Base-by-base conservation (phyloP, 2,888 invertebrate genomes). In the Microctonus aethiopoides region DNA sequence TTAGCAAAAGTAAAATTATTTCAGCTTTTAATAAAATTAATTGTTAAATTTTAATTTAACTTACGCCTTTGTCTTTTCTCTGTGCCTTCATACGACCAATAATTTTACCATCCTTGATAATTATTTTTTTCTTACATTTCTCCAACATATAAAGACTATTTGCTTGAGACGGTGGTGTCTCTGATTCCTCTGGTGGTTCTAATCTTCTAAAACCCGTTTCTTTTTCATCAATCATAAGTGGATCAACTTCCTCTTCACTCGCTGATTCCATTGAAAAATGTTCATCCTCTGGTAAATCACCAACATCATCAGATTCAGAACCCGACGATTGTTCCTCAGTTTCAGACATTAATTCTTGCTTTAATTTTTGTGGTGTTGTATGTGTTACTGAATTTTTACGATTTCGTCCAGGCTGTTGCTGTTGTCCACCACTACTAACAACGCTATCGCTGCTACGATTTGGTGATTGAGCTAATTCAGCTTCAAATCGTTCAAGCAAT, bases 71-170 rank as follows among this genome's bases (percentile, higher is more conserved):
- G 78, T 94, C 94, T 79, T 94, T 94, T 36, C 94, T 88, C 77
- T 93, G 93, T 0, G 93, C 90, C 81, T 94, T 94, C 63, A 91
- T 91, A 57, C 91, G 87, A n/a, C 92, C 92, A 26, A 93, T 89
- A 5, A 93, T 92, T 77, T 88, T 89, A 16, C 89, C 90, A 84
- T 92, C 91, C 81, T 91, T 91, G 59, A 92, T 90, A 56, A 92
- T 89, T 1, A 91, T 87, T 79, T 94, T 94, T 83, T 95, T 95
- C 70, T 89, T 91, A 34, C 91, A 91, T 79, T 94, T 94, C 83
- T 95, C 94, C 84, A 92, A 90, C 92, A 94, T 93, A 79, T 94
- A 95, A 5, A 94, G 87, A 22, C 91, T 91, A 76, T 90, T 89
- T 3, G 91, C 90, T 57, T 90, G 87, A 0, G 87, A 84, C 34